These are phyloP conservation scores for Melipona quadrifasciata DNA, from an alignment of 1,140 invertebrate species.

Conservation along the genomic window DNA sequence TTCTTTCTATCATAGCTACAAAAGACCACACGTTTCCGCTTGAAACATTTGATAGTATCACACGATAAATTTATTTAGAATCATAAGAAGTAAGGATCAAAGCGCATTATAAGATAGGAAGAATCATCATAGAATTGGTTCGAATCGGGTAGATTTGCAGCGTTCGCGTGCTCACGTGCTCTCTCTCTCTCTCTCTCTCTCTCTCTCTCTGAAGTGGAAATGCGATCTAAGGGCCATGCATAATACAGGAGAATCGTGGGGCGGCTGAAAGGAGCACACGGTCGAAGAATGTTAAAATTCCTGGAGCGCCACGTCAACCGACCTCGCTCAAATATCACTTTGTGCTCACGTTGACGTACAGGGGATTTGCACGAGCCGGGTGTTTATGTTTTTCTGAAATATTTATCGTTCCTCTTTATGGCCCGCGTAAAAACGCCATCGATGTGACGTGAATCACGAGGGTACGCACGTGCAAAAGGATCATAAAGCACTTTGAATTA, in stretches of 20 bases:
- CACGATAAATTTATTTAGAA: too few relatives aligned
- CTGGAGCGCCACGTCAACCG: slow-evolving; percentile 28
- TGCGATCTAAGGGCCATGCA: slow-evolving; percentile 52
- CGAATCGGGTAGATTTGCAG: neutral
- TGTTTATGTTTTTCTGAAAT: slow-evolving; percentile 62
- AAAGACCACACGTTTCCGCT: too few relatives aligned
- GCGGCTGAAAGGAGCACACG: slow-evolving; percentile 27
- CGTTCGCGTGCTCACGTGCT: neutral
- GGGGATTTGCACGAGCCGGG: slow-evolving; percentile 53
- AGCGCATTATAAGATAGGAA: neutral
- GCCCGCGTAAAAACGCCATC: slow-evolving; percentile 13
- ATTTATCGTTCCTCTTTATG: slow-evolving; percentile 50
- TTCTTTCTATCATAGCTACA: too few relatives aligned
- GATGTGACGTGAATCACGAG: slow-evolving; percentile 39
- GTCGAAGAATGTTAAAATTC: slow-evolving; percentile 61
- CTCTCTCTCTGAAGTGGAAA: slow-evolving; percentile 27
- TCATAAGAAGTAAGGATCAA: neutral
- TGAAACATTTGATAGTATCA: too few relatives aligned
- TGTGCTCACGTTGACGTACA: slow-evolving; percentile 20
- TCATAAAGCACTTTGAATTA: slow-evolving; percentile 13
- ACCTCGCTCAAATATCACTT: slow-evolving; percentile 64
- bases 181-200: too few relatives aligned
- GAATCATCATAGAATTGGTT: neutral
- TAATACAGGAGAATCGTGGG: slow-evolving; percentile 58
- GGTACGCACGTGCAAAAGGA: neutral